Evolutionary conservation across 2,113 vertebrate species (phyloP).

Genomic region (Piaya cayana): DNA sequence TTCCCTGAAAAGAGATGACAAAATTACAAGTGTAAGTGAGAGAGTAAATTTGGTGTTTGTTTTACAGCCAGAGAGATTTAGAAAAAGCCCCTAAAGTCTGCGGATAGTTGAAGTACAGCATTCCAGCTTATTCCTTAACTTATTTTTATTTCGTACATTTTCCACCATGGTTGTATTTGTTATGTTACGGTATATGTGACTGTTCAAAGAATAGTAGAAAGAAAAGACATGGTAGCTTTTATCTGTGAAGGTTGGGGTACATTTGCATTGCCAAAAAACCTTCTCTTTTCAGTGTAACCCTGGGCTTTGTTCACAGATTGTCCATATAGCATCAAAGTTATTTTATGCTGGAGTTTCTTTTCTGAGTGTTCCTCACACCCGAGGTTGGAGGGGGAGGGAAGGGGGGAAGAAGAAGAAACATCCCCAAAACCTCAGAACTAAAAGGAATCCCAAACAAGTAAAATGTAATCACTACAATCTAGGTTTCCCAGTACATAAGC

Average conservation of each 20-base stretch:
- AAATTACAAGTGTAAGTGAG: not conserved
- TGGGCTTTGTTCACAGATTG: not conserved
- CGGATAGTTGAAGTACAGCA: too few species aligned
- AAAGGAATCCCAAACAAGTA: not conserved
- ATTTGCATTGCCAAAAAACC: not conserved
- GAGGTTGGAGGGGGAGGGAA: too few species aligned
- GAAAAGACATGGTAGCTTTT: not conserved
- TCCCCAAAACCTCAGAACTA: not conserved
- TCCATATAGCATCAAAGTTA: not conserved
- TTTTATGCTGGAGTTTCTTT: not conserved
- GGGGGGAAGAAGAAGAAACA: not conserved
- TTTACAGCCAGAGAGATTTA: not conserved
- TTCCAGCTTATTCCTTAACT: not conserved
- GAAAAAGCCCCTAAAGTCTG: too few species aligned
- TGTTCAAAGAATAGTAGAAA: not conserved
- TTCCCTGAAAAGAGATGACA: not conserved
- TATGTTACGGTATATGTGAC: not conserved
- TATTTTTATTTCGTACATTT: not conserved
- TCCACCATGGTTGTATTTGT: not conserved
- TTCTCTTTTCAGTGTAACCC: not conserved
- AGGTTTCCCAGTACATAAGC: not conserved
- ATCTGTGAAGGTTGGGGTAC: not conserved
- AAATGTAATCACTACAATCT: fast-evolving
- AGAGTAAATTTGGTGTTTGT: not conserved
- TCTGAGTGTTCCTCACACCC: not conserved